These are phyloP conservation scores for Cirrhinus mrigala DNA, from an alignment of 2,797 vertebrate genomes.

Conservation along the genomic window DNA sequence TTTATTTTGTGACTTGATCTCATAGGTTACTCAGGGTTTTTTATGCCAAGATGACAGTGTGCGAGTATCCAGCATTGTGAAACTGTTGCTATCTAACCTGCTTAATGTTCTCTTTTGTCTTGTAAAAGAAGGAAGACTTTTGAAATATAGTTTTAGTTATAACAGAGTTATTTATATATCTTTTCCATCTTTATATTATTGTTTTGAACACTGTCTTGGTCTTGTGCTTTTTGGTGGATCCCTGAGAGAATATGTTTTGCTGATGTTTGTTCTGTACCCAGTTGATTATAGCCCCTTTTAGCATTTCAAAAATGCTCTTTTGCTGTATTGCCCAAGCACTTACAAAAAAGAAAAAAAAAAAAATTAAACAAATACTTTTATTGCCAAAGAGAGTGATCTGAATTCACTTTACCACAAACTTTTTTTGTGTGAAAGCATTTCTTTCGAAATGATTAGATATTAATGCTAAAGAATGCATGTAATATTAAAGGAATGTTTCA, in stretches of 20 bases:
- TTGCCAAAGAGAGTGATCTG: constrained; percentile 51
- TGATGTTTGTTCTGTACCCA: constrained; percentile 51
- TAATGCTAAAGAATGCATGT: background rate
- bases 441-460: background rate
- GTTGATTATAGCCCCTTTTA: constrained; percentile 40
- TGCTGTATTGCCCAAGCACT: constrained; percentile 60
- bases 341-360: constrained; percentile 35
- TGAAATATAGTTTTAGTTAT: constrained; percentile 48
- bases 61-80: constrained; percentile 72
- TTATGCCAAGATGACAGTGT: constrained; percentile 76
- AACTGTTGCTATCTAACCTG: constrained; percentile 64
- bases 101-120: constrained; percentile 45
- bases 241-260: constrained; percentile 54
- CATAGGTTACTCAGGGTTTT: constrained; percentile 87
- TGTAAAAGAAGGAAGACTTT: constrained; percentile 30
- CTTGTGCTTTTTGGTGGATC: constrained; percentile 70
- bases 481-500: background rate
- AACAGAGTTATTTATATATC: constrained; percentile 53
- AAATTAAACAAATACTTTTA: constrained; percentile 54
- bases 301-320: constrained; percentile 52
- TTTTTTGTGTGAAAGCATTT: background rate
- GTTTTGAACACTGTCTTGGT: constrained; percentile 75
- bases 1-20: constrained; percentile 56
- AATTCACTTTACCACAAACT: constrained; percentile 7
- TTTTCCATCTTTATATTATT: constrained; percentile 62